Evolutionary conservation across 2,888 invertebrate genomes (phyloP), one percentile per base, ranked within the genome.

Genomic region (Catonia carolina): DNA sequence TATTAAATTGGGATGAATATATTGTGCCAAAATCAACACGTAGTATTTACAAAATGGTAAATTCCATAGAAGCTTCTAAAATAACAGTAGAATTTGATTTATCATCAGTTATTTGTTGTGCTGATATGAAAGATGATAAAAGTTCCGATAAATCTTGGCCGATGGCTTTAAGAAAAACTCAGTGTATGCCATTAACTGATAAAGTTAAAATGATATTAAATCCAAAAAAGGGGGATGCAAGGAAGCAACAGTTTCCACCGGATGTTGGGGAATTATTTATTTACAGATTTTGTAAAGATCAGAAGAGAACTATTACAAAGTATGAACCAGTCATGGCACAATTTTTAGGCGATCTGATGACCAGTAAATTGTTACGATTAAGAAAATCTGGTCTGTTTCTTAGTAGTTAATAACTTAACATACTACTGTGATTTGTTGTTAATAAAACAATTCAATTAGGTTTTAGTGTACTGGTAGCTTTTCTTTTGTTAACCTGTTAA

Each of bases 1-100:
- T 79, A 0, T 67, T 84, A 33, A 76, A 81, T 0, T 81, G 83
- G 78, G 80, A 84, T 65, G 84, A 86, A 64, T 85, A 79, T 64
- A 67, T 85, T 49, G 80, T 83, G 31, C 80, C 84, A 2, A 74
- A 78, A 60, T 74, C 78, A 47, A 79, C 81, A 63, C 76, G 74
- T 60, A 77, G 75, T 83, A 1, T 75, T 75, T 60, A 76, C 77
- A 77, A 62, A 77, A 79, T 66, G 73, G 70, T 36, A 71, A 14
- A 66, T 73, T 8, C 67, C 70, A 62, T 67, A 74, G 0, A 70
- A 73, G 59, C 69, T 74, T 5, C 67, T 74, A 41, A 58, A 75
- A 23, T 77, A 75, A 39, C 77, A 72, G 67, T 77, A 69, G 65
- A 53, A 5, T 58, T 58, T 54, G 58, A 58, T 18, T 18, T 58